phyloP scores from a whole-genome alignment of 2,888 invertebrate genomes.

The Drosophila greeni region DNA sequence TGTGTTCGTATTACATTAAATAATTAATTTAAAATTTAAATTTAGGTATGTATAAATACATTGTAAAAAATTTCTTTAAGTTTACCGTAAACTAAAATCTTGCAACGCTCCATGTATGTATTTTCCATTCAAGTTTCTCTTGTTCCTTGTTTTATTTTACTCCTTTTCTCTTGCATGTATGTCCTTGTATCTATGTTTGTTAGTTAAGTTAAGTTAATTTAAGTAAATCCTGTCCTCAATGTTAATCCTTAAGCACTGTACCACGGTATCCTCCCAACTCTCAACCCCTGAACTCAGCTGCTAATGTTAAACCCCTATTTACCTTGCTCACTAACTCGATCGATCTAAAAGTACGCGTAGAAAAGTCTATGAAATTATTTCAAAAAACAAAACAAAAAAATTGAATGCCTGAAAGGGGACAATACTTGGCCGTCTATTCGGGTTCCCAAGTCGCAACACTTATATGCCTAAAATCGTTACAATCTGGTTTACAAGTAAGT shows the following conservation, averaged over 20 bases:
- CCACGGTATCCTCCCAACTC: slow-evolving; percentile 17
- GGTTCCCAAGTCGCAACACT: slow-evolving; percentile 60
- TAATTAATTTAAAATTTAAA: slow-evolving; percentile 77
- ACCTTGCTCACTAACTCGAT: slow-evolving; percentile 13
- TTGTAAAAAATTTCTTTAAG: slow-evolving; percentile 73
- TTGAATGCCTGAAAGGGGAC: slow-evolving; percentile 32
- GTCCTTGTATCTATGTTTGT: slow-evolving; percentile 40
- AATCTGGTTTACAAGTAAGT: slow-evolving; percentile 57
- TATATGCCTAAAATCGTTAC: slow-evolving; percentile 65
- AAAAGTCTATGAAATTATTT: slow-evolving; percentile 57
- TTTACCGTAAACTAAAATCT: slow-evolving; percentile 74
- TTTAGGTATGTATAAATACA: slow-evolving; percentile 75
- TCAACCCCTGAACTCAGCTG: slow-evolving; percentile 25
- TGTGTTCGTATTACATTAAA: slow-evolving; percentile 79
- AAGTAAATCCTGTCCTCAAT: slow-evolving; percentile 46
- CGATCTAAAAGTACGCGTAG: slow-evolving; percentile 60
- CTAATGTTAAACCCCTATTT: slow-evolving; percentile 33
- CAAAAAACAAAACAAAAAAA: slow-evolving; percentile 2
- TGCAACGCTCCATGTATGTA: slow-evolving; percentile 59
- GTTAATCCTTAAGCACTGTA: slow-evolving; percentile 34
- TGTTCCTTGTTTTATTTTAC: slow-evolving; percentile 25
- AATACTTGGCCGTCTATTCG: slow-evolving; percentile 14
- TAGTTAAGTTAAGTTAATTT: slow-evolving; percentile 25
- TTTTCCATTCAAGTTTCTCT: slow-evolving; percentile 34
- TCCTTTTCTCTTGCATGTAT: slow-evolving; percentile 22